Percentiles rank a stretch among this genome's conserved stretches.
These are phyloP conservation scores for Rhadina sibilatrix DNA, from an alignment of 2,113 vertebrate genomes.

Conservation along the genomic window DNA sequence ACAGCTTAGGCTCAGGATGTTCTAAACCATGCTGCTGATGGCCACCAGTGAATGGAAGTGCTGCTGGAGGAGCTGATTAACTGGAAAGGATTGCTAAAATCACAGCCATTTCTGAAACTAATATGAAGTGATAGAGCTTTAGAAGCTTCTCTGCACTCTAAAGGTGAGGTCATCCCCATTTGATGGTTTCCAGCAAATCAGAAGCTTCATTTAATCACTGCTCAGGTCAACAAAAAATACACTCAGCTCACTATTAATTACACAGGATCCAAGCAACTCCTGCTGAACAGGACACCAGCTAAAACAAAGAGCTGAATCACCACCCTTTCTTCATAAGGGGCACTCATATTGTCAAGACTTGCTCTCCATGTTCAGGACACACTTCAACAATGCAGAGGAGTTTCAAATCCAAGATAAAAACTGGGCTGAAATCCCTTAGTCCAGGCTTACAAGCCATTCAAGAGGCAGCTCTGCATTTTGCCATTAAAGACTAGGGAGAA, in stretches of 20 bases:
- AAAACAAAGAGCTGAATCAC: slow-evolving; percentile 1
- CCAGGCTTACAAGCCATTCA: background rate
- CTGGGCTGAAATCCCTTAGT: background rate
- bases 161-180: slow-evolving; percentile 20
- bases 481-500: background rate
- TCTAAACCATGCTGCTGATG: background rate
- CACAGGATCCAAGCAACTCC: slow-evolving; percentile 19
- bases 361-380: background rate
- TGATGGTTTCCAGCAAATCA: slow-evolving; percentile 28
- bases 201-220: slow-evolving; percentile 19
- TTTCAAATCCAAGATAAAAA: background rate
- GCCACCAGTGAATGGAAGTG: background rate
- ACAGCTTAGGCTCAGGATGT: background rate
- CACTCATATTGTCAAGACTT: background rate
- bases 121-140: background rate
- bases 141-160: background rate
- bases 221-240: background rate
- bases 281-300: slow-evolving; percentile 21
- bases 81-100: background rate
- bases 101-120: slow-evolving; percentile 9
- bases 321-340: background rate
- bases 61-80: slow-evolving; percentile 5
- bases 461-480: background rate
- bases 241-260: slow-evolving; percentile 40
- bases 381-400: background rate